A percentile compares a stretch with the other conserved stretches of the same genome.
phyloP scores from a whole-genome alignment of 2,797 vertebrate genomes.

The Gephyroberyx darwinii region DNA sequence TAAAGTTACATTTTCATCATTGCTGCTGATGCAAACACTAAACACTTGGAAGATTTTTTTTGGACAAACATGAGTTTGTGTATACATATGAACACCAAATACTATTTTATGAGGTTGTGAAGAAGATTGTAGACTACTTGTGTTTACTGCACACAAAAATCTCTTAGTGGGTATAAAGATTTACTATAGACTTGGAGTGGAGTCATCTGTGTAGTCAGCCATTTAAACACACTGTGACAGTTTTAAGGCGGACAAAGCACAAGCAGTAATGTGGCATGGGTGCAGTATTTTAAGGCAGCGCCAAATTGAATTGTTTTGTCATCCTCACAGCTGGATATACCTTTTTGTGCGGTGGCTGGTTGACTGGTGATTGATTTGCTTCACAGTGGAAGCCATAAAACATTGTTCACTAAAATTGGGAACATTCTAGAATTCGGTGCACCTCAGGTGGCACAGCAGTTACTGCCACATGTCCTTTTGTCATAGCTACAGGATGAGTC shows the following conservation, averaged over 20 bases:
- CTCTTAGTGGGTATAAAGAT: constrained; percentile 10
- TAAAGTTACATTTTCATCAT: constrained; percentile 3
- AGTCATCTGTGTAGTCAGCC: constrained; percentile 2
- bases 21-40: neutral
- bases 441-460: constrained; percentile 34
- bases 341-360: constrained; percentile 35
- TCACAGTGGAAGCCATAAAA: constrained; percentile 39
- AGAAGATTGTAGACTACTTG: neutral
- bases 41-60: neutral
- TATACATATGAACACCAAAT: neutral
- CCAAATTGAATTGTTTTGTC: constrained; percentile 53
- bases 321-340: constrained; percentile 40
- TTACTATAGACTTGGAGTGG: constrained; percentile 11
- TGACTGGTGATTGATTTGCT: constrained; percentile 43
- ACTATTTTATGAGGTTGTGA: neutral
- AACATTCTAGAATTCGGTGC: constrained; percentile 36
- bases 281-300: constrained; percentile 34
- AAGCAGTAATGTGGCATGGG: neutral
- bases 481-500: constrained; percentile 51
- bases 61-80: neutral
- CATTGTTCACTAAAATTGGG: constrained; percentile 34
- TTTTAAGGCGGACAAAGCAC: constrained; percentile 24
- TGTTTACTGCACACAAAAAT: constrained; percentile 12
- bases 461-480: constrained; percentile 18
- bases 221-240: constrained; percentile 37